Evolutionary conservation across 2,113 vertebrate species (phyloP), one percentile per base, ranked within the genome.

Genomic region (Clupea harengus): DNA sequence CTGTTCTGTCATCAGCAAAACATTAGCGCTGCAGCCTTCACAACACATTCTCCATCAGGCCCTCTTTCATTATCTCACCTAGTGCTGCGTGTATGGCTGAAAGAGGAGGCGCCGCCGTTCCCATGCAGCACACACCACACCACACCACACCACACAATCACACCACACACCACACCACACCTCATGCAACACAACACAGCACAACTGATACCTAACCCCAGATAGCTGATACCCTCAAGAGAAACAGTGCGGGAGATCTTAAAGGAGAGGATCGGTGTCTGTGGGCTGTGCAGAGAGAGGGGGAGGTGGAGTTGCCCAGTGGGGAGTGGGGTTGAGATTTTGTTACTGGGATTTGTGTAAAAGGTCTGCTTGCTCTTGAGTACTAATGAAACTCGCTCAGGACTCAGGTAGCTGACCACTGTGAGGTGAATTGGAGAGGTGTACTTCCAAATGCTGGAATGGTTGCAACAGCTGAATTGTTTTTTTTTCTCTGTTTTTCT

Each of bases 181-280:
- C 13, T 17, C 32, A n/a, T n/a, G n/a, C n/a, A n/a, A n/a, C n/a
- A 75, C 8, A 2, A 39, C 67, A 75, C 0, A 2, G 2, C 28
- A 75, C 67, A 39, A 75, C 67, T 32, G 67, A 75, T 17, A 75
- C 67, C 67, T 75, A 11, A 75, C 13, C 67, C 67, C 67, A 75
- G 67, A 75, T 75, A 75, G 67, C 25, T 75, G 67, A 75, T 75
- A 75, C 28, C 67, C 25, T 39, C 13, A 6, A 28, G 67, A 75
- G 67, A 75, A 75, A 39, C 67, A 11, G 28, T 4, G 15, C 28
- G 28, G 67, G 67, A 72, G 8, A 72, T 72, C n/a, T 28, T 72
- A 10, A 72, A 72, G 67, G 28, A 13, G 39, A 39, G 67, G 67
- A 75, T 75, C 67, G 11, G 67, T 75, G 67, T 75, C 28, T 39